Evolutionary conservation across 1,140 invertebrate genomes (phyloP).

Genomic region (Meloidogyne exigua): DNA sequence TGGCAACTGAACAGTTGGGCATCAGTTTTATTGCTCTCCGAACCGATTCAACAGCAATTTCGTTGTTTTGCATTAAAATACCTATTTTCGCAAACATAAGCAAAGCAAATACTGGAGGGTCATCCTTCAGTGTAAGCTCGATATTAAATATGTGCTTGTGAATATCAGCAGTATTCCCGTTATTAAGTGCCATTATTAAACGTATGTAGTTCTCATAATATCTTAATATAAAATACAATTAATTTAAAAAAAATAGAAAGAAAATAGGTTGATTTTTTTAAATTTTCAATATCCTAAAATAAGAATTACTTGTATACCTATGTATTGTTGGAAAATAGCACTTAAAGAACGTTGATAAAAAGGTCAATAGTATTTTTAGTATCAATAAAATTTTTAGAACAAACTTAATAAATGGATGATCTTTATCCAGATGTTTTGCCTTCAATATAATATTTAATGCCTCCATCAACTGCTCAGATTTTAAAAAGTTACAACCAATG

Average conservation of each 20-base stretch:
- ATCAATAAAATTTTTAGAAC: too few relatives aligned
- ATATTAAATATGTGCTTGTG: slow-evolving; percentile 13
- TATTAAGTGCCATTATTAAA: slow-evolving; percentile 8
- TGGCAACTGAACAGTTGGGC: slow-evolving; percentile 29
- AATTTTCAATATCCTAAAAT: too few relatives aligned
- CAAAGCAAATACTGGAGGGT: slow-evolving; percentile 26
- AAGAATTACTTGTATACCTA: too few relatives aligned
- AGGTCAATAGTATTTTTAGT: too few relatives aligned
- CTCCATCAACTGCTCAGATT: neutral
- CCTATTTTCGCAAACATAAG: slow-evolving; percentile 21
- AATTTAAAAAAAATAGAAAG: too few relatives aligned
- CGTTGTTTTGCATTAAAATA: slow-evolving; percentile 21
- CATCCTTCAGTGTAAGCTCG: neutral
- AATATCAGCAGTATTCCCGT: slow-evolving; percentile 2
- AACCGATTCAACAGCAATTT: slow-evolving; percentile 22
- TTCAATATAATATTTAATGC: slow-evolving; percentile 13
- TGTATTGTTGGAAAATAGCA: too few relatives aligned
- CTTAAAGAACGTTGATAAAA: too few relatives aligned
- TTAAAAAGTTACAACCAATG: neutral
- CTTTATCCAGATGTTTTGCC: slow-evolving; percentile 13
- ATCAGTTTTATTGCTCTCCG: slow-evolving; percentile 16
- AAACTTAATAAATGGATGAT: slow-evolving; percentile 19
- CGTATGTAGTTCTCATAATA: slow-evolving; percentile 16
- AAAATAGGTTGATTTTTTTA: too few relatives aligned
- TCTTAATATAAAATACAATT: slow-evolving; percentile 3